These are phyloP conservation scores for Lacanobia wlatinum DNA, from an alignment of 2,888 invertebrate species.

Conservation along the genomic window DNA sequence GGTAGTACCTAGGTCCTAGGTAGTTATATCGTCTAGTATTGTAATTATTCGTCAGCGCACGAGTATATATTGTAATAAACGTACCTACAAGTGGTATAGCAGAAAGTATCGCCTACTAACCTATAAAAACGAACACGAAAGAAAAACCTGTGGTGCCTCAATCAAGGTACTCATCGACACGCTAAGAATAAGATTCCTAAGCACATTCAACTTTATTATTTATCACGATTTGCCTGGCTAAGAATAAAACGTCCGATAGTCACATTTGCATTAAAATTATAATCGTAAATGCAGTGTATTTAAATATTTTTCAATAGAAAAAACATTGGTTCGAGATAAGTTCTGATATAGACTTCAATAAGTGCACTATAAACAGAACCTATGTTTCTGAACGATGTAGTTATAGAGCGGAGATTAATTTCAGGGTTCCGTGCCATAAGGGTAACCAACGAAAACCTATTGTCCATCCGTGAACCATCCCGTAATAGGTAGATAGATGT, in stretches of 20 bases:
- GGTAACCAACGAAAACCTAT: neutral
- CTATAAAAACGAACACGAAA: neutral
- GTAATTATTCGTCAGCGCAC: too few species aligned
- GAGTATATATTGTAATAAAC: neutral
- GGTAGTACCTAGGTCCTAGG: too few species aligned
- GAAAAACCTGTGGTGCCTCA: neutral
- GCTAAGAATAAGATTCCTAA: neutral
- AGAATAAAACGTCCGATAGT: neutral
- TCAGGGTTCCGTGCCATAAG: neutral
- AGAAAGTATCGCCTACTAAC: neutral
- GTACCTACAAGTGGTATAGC: neutral
- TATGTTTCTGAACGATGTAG: neutral
- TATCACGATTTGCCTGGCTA: neutral
- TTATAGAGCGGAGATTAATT: slow-evolving; percentile 9
- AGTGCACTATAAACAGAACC: slow-evolving; percentile 16
- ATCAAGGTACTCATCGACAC: neutral
- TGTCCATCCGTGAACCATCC: too few species aligned
- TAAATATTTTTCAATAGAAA: neutral
- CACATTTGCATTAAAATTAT: neutral
- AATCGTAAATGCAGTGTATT: slow-evolving; percentile 3
- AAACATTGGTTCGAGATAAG: slow-evolving; percentile 7
- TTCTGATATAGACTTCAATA: neutral
- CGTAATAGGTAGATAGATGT: too few species aligned
- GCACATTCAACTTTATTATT: neutral
- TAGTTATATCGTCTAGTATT: neutral